Base-by-base conservation (phyloP, 2,888 invertebrate species). In the Noctua janthina region DNA sequence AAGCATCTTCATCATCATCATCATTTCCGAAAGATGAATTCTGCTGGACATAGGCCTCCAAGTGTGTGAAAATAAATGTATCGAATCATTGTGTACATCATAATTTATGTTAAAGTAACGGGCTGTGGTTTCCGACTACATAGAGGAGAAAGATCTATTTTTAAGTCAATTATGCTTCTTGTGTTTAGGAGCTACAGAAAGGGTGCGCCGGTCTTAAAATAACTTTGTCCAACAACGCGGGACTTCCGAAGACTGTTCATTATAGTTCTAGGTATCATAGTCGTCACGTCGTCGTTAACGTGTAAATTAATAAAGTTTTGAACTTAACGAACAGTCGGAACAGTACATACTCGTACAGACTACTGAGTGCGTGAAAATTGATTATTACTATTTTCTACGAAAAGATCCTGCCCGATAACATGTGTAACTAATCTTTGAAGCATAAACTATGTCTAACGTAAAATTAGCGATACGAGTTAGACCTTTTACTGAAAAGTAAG, bases 401-500 rank as follows among this genome's bases (percentile, higher is more conserved):
- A 76, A 8, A 46, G 5, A 59, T 43, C 11, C 7, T 46, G 8
- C 13, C 10, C 20, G 39, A 15, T 39, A 39, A 15, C 11, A 39
- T 59, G 29, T 35, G 4, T n/a, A 68, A 43, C n/a, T 15, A 15
- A 51, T 64, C 17, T 68, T 6, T 15, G 15, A 35, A 20, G 51
- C 4, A n/a, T 3, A 51, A 87, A 86, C 0, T 79, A 98, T 98
- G 98, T 97, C 97, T 64, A 97, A 97, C 88, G 97, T 98, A 76
- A 98, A 98, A 92, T 97, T 98, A 90, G 98, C 97, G 35, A 97
- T 98, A 75, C 95, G 98, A 89, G 97, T 98, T 51, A 96, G 98
- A 87, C 98, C 98, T 23, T 96, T 98, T 91, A 97, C 98, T 43
- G 97, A 97, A 86, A 97, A 97, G 98, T 98, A 94, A 95, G 96